phyloP scores from a whole-genome alignment of 2,888 invertebrate genomes.

The Lasioglossum pauxillum region DNA sequence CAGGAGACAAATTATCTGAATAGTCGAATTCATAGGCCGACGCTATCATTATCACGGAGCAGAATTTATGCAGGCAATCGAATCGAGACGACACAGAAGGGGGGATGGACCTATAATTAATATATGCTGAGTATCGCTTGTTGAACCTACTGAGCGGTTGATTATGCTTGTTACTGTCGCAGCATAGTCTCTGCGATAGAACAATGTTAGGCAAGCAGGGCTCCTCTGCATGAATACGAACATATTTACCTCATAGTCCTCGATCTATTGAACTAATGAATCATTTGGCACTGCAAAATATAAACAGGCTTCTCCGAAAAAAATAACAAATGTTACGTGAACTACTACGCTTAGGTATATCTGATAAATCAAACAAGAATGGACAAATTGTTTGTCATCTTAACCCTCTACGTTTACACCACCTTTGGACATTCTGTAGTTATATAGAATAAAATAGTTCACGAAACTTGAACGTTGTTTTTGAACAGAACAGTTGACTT shows the following conservation, averaged over 20 bases:
- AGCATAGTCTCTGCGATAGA: constrained; percentile 12
- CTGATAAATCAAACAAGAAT: background rate
- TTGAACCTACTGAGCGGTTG: constrained; percentile 72
- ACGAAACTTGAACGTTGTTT: too few species aligned
- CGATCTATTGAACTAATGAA: background rate
- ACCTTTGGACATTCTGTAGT: too few species aligned
- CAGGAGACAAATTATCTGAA: constrained; percentile 23
- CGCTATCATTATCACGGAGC: constrained; percentile 67
- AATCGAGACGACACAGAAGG: constrained; percentile 48
- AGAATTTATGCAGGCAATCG: constrained; percentile 76
- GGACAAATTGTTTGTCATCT: background rate
- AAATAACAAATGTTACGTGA: background rate
- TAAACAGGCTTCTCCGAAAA: too few species aligned
- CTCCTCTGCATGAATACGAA: background rate
- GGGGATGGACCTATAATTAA: constrained; percentile 74
- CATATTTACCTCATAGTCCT: background rate
- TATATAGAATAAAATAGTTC: too few species aligned
- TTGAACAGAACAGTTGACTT: too few species aligned
- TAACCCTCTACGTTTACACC: too few species aligned
- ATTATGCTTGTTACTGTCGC: constrained; percentile 58
- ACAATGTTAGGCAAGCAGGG: constrained; percentile 27
- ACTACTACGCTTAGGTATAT: background rate
- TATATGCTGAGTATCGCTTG: constrained; percentile 77
- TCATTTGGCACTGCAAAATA: background rate
- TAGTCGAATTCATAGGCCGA: constrained; percentile 54